Base-by-base conservation (phyloP, 2,113 vertebrate species). In the Chinchilla lanigera region DNA sequence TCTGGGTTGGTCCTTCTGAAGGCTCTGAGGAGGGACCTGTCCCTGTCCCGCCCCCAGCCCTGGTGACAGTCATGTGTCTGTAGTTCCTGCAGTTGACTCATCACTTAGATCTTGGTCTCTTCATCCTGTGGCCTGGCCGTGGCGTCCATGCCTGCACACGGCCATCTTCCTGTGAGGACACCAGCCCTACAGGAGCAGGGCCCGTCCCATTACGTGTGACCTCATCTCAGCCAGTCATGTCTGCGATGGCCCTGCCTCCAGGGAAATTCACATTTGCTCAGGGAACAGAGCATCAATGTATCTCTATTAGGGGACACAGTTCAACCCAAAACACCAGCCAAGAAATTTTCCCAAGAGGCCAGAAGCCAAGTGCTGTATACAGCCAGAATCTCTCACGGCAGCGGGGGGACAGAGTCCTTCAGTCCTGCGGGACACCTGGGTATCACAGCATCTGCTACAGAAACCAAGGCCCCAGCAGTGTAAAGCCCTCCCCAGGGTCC, bases 311-410 rank as follows among this genome's bases (percentile, higher is more conserved):
- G 47, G 50, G 52, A 69, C 61, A 58, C 16, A 58, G 3, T 4
- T 61, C 44, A 92, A 65, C 12, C 19, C 12, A 13, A 52, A 38
- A 12, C 12, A 8, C 22, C 30, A 50, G 81, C 41, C 12, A 41
- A 50, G 6, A 33, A 1, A 16, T 58, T 52, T 61, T 65, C 88
- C n/a, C 47, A 26, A 56, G 54, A 5, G 26, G 52, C 82, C 56
- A 52, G 71, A 13, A 28, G 56, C 88, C 3, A 0, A 80, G 26
- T 0, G 1, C 26, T 20, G 1, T 7, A 35, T 12, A 19, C 26
- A 26, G 52, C 82, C 56, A 52, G 71, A 13, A 28, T 47, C 88
- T 17, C 1, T 41, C 61, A 6, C 1, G 0, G n/a, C 5, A 7
- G 41, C 61, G 5, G 73, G 35, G 35, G 6, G 5, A 13, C 61